Conservation (phyloP, 1,140 invertebrate genomes). For the Paracyclopina nana region DNA sequence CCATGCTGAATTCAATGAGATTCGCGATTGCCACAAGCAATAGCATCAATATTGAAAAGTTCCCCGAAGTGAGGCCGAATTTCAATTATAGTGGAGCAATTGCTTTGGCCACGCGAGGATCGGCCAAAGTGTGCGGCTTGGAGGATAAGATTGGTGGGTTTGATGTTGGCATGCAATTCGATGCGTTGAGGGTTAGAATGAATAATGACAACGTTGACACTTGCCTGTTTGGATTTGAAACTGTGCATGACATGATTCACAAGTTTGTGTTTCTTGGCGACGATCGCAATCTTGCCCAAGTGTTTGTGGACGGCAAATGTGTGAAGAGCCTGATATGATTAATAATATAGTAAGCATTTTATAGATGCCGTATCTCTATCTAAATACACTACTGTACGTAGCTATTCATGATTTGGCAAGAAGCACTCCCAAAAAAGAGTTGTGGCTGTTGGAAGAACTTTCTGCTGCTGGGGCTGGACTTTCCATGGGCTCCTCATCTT, state of each 20-base stretch:
- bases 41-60: constrained; percentile 21
- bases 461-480: no score
- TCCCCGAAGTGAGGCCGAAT: constrained; percentile 30
- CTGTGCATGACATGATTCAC: constrained; percentile 41
- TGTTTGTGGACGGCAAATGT: background rate
- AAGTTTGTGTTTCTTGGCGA: constrained; percentile 63
- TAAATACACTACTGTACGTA: no score
- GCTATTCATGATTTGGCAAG: no score
- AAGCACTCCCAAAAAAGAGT: no score
- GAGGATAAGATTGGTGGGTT: constrained; percentile 56
- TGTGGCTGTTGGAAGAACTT: no score
- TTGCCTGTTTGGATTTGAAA: constrained; percentile 22
- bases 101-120: constrained; percentile 61
- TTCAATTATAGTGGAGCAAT: constrained; percentile 55
- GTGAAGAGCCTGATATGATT: background rate
- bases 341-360: no score
- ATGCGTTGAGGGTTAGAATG: constrained; percentile 45
- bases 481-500: no score
- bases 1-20: constrained; percentile 52
- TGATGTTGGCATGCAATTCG: constrained; percentile 56
- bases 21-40: constrained; percentile 14
- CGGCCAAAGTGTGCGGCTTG: constrained; percentile 52
- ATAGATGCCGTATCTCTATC: no score
- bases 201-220: background rate
- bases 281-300: constrained; percentile 48